phyloP scores from a whole-genome alignment of 2,797 vertebrate species.

The Diceros bicornis region DNA sequence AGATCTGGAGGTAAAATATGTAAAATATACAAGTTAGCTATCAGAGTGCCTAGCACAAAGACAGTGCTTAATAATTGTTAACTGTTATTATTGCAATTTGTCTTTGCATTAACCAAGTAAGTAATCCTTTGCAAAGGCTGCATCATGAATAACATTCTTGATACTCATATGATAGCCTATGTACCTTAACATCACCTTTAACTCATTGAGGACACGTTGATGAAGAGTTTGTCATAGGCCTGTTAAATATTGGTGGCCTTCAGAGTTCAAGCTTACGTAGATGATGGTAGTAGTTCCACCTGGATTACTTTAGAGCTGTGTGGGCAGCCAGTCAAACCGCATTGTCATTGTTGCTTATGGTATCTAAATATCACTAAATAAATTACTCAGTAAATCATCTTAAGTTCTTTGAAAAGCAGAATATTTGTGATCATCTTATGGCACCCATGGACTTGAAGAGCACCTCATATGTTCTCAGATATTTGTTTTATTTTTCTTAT shows the following conservation, averaged over 20 bases:
- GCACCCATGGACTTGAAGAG: neutral
- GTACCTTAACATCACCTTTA: neutral
- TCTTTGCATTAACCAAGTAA: constrained; percentile 11
- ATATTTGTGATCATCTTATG: neutral
- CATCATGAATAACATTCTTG: neutral
- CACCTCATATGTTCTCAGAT: neutral
- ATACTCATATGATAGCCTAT: neutral
- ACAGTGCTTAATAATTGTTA: neutral
- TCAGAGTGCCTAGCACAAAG: neutral
- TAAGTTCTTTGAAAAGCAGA: neutral
- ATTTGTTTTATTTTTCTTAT: constrained; percentile 38
- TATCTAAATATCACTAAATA: neutral
- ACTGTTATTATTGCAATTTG: neutral
- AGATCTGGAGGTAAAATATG: neutral
- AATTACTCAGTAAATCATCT: neutral
- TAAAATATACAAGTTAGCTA: neutral
- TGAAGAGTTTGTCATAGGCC: neutral
- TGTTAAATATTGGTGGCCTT: neutral
- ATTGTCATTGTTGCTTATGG: neutral
- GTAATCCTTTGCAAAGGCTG: neutral
- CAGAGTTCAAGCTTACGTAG: neutral
- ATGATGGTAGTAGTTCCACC: neutral
- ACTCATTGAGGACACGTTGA: neutral
- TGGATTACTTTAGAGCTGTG: neutral
- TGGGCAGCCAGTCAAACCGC: neutral